Conservation (phyloP, 2,888 invertebrate genomes). For the Tiliacea aurago region DNA sequence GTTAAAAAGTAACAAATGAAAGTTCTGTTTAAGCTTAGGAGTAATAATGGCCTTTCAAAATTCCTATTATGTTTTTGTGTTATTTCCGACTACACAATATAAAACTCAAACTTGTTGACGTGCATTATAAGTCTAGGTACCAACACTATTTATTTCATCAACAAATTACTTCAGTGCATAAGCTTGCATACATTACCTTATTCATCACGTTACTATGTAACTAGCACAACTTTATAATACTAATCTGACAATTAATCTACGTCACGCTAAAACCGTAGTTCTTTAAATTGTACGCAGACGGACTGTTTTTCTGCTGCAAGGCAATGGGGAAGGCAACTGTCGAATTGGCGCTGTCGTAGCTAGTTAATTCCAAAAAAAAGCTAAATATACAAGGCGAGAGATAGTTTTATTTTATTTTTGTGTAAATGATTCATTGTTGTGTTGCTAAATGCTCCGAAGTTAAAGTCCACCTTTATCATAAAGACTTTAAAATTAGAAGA, state of each 20-base stretch:
- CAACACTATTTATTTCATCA: slow-evolving; percentile 38
- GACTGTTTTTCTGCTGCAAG: no score
- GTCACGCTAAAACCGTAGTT: neutral
- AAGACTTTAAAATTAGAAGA: no score
- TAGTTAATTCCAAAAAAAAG: no score
- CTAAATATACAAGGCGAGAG: no score
- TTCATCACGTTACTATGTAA: slow-evolving; percentile 12
- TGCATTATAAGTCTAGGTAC: neutral
- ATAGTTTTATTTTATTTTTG: no score
- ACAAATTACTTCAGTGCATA: slow-evolving; percentile 25
- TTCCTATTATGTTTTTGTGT: neutral
- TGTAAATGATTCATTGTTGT: no score
- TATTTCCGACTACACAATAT: neutral
- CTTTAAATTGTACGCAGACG: neutral
- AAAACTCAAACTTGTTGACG: slow-evolving; percentile 10
- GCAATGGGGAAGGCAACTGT: no score
- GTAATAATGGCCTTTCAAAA: neutral
- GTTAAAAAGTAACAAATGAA: neutral
- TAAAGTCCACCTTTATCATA: no score
- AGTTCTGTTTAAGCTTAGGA: neutral
- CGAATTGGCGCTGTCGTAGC: no score
- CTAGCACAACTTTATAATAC: slow-evolving; percentile 5
- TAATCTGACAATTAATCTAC: neutral
- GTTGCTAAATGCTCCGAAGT: no score
- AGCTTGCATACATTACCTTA: slow-evolving; percentile 14